phyloP scores from a whole-genome alignment of 37 sponge, comb jelly and placozoan species.

The Geodia barretti region DNA sequence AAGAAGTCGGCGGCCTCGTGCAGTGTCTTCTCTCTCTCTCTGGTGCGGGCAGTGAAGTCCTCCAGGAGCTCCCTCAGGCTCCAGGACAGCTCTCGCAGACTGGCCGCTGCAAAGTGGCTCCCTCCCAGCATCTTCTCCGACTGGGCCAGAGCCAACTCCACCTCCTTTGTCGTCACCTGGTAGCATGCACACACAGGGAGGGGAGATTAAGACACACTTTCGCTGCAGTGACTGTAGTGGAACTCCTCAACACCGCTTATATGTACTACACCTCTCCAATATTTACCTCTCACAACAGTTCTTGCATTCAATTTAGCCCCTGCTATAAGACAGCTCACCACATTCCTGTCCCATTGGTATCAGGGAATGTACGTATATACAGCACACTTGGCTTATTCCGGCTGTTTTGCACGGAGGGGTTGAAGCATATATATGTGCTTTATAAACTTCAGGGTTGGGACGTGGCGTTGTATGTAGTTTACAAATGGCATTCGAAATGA shows the following conservation, averaged over 20 bases:
- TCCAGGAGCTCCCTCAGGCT: slow-evolving; percentile 23
- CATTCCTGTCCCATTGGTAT: too few species aligned
- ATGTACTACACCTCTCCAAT: too few species aligned
- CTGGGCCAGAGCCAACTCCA: slow-evolving; percentile 20
- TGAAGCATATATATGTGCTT: not conserved
- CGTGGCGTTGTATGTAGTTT: not conserved
- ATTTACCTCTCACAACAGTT: too few species aligned
- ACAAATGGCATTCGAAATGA: not conserved
- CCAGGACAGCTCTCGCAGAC: not conserved
- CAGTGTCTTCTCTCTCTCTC: slow-evolving; percentile 17
- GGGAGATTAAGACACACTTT: too few species aligned
- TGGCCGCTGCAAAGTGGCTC: slow-evolving; percentile 2
- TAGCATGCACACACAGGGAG: too few species aligned
- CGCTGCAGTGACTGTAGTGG: too few species aligned
- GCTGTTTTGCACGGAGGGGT: not conserved
- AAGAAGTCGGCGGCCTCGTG: slow-evolving; percentile 18
- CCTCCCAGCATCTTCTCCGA: slow-evolving; percentile 10
- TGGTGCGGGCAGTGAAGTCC: slow-evolving; percentile 8
- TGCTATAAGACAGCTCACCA: too few species aligned
- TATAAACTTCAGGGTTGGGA: not conserved
- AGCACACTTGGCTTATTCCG: too few species aligned
- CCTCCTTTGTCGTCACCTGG: slow-evolving; percentile 38
- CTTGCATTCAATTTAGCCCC: too few species aligned
- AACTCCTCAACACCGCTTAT: too few species aligned
- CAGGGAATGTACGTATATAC: too few species aligned